Evolutionary conservation across 92 coral and sea anemone species (phyloP), one percentile per base, ranked within the genome.

Genomic region (Umimayanthus chanpuru): DNA sequence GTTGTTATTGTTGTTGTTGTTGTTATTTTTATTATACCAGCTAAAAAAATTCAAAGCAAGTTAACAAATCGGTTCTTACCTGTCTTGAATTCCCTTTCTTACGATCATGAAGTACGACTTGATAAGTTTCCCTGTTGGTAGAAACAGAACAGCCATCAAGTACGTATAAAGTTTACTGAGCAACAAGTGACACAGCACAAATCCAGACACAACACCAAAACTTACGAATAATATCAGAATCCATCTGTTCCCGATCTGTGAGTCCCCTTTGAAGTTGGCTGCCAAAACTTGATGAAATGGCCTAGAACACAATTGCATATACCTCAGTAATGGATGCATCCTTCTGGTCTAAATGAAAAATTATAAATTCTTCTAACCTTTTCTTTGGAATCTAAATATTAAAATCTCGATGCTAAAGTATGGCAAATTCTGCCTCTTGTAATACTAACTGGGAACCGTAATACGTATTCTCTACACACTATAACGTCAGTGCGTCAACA

Each of bases 241-340:
- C 99, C 98, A 97, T 95, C 73, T 95, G 98, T 44, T 97, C 99
- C 73, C 99, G 91, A 26, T 96, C 96, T 7, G 99, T 94, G n/a
- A 97, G 91, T 9, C 96, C 98, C 80, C 98, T 84, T 65, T 94
- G 99, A 73, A 81, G 80, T 49, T 90, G 88, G 70, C 87, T 68
- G 18, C 94, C 89, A 89, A 92, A 94, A 20, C 94, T 77, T 53
- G 93, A 76, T 39, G 98, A 92, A 38, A 92, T 80, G 39, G 94
- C 97, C 98, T 92, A 83, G n/a, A 50, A 23, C 53, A 16, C 25
- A 32, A n/a, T 68, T 18, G 40, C 12, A 1, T 14, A 73, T 6
- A 26, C 20, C 5, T 78, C 56, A 78, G 38, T 11, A 78, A 49
- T n/a, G 39, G 68, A 7, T 61, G 67, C 23, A 10, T 50, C 56